A percentile compares a stretch with the other conserved stretches of the same genome.
These are phyloP conservation scores for Leptoteleia sp. DNA, from an alignment of 1,140 invertebrate species.

Conservation along the genomic window DNA sequence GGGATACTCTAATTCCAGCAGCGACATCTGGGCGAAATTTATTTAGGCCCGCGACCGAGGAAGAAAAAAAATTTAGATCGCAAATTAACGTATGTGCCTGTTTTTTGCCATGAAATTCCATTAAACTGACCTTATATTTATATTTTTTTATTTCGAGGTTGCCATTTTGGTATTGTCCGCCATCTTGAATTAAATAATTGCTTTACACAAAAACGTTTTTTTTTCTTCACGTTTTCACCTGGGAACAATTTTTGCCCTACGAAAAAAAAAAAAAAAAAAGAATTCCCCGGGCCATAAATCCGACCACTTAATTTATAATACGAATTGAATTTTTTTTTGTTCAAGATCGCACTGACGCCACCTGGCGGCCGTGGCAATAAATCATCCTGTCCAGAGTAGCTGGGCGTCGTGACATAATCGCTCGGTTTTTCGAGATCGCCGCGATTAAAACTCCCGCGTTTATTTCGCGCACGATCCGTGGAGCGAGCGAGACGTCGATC, in stretches of 20 bases:
- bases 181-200: too few species aligned
- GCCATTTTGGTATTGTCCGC: background rate
- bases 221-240: too few species aligned
- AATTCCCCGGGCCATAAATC: too few species aligned
- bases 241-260: too few species aligned
- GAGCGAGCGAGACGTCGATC: conserved; percentile 32
- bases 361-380: conserved; percentile 23
- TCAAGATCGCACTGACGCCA: conserved; percentile 18
- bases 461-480: conserved; percentile 47
- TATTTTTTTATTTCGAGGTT: too few species aligned
- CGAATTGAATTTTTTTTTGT: conserved; percentile 6
- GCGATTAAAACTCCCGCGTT: conserved; percentile 44
- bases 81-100: too few species aligned
- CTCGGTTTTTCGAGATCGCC: conserved; percentile 36
- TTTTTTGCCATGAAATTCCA: too few species aligned
- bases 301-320: background rate
- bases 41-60: background rate
- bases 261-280: too few species aligned
- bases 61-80: too few species aligned
- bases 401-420: conserved; percentile 47
- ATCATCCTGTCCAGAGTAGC: conserved; percentile 36
- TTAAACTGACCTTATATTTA: too few species aligned
- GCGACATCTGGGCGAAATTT: conserved; percentile 20
- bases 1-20: background rate
- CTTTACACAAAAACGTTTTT: too few species aligned